phyloP scores from a whole-genome alignment of 2,113 vertebrate genomes.

The Tor tambroides region DNA sequence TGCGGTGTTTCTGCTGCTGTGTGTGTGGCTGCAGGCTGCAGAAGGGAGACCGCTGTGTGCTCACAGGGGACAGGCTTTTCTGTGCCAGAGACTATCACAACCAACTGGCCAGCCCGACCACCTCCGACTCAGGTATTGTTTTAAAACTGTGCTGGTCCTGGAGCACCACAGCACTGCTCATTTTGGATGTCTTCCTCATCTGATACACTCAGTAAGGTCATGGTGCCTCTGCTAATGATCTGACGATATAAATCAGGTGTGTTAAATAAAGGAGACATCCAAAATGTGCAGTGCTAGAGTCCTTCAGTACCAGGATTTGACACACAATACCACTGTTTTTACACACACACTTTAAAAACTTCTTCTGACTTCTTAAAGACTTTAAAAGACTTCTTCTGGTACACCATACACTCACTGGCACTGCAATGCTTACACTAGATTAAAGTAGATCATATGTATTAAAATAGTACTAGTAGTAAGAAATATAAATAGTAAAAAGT shows the following conservation, averaged over 20 bases:
- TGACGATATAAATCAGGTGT: neutral
- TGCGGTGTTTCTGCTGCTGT: conserved; percentile 94
- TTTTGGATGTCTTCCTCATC: neutral
- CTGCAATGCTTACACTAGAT: neutral
- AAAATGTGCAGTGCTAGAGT: neutral
- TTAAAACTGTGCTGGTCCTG: conserved; percentile 1
- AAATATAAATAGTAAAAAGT: neutral
- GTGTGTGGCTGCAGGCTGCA: conserved; percentile 90
- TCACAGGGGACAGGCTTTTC: conserved; percentile 91
- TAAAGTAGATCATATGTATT: neutral
- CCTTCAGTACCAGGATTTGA: neutral
- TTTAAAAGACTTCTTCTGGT: neutral
- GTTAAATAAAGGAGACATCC: neutral
- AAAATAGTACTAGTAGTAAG: neutral
- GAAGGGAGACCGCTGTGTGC: conserved; percentile 92
- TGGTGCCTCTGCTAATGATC: neutral
- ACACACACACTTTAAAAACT: neutral
- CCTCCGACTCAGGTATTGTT: conserved; percentile 88
- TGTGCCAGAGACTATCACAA: conserved; percentile 92
- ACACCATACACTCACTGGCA: neutral
- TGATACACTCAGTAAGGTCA: neutral
- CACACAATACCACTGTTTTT: neutral
- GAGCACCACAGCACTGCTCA: neutral
- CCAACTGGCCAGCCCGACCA: conserved; percentile 84
- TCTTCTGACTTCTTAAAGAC: too few relatives aligned